These are phyloP conservation scores for Nannobrachium achirus DNA, from an alignment of 2,113 vertebrate genomes.

Conservation along the genomic window DNA sequence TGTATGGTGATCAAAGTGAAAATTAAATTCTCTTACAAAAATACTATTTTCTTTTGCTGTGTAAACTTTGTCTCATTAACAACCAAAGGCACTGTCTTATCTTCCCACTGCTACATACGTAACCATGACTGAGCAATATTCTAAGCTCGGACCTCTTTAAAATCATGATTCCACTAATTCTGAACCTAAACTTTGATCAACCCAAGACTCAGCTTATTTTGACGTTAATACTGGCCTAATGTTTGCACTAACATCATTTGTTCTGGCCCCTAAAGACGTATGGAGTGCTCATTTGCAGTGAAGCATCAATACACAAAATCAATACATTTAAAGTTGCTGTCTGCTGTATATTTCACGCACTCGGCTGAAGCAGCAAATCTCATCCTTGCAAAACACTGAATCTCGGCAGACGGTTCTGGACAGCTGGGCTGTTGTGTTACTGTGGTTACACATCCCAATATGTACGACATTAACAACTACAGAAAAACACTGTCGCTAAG, in stretches of 20 bases:
- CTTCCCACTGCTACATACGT: slow-evolving; percentile 4
- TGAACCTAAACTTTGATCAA: background rate
- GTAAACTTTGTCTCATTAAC: slow-evolving; percentile 65
- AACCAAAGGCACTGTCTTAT: slow-evolving; percentile 75
- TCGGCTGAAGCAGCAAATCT: background rate
- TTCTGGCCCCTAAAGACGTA: background rate
- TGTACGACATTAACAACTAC: slow-evolving; percentile 17
- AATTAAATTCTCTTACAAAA: slow-evolving; percentile 70
- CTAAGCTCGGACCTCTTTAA: background rate
- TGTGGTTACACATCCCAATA: slow-evolving; percentile 1
- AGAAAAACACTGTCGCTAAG: background rate
- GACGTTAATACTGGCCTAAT: background rate
- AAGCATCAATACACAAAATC: slow-evolving; percentile 13
- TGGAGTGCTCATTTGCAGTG: background rate
- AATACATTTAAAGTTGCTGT: background rate
- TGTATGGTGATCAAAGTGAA: slow-evolving; percentile 48
- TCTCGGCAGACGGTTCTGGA: too few species aligned
- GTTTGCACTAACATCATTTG: background rate
- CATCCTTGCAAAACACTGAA: background rate
- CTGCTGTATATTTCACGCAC: too few species aligned
- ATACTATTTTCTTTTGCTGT: slow-evolving; percentile 60
- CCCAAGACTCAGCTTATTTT: background rate
- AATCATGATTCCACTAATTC: background rate
- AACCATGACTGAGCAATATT: background rate
- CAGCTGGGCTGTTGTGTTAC: slow-evolving; percentile 18